These are phyloP conservation scores for Brienomyrus longianalis DNA, from an alignment of 2,113 vertebrate genomes.

Conservation along the genomic window DNA sequence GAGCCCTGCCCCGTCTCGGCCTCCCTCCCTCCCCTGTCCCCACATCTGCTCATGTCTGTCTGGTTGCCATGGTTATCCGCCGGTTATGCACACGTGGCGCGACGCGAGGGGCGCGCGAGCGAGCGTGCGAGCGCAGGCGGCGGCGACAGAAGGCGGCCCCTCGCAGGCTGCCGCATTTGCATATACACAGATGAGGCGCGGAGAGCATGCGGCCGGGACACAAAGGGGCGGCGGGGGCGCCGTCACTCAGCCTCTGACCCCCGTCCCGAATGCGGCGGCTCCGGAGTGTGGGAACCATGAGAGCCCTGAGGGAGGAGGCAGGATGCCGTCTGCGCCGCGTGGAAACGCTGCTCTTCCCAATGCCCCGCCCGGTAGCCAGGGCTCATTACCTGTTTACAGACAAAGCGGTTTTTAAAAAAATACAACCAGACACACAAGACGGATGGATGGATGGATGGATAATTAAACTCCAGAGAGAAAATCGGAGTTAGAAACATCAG, in stretches of 20 bases:
- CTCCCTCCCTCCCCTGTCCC: conserved; percentile 42
- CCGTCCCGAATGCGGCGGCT: background rate
- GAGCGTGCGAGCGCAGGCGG: background rate
- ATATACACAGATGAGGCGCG: conserved; percentile 64
- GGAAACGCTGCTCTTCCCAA: background rate
- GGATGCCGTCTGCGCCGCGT: conserved; percentile 49
- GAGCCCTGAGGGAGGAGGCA: conserved; percentile 44
- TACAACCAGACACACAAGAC: background rate
- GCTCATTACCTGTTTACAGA: background rate
- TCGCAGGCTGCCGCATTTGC: conserved; percentile 54
- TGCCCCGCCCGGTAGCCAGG: background rate
- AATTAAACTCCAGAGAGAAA: background rate
- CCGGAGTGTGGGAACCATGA: conserved; percentile 50
- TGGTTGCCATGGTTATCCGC: conserved; percentile 47
- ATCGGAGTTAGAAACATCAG: background rate
- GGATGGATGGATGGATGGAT: background rate
- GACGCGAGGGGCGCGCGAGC: conserved; percentile 34
- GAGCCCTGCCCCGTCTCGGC: conserved; percentile 34
- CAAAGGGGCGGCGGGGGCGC: conserved; percentile 40
- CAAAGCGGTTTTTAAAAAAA: background rate
- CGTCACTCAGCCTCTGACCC: conserved; percentile 20
- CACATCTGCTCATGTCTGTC: conserved; percentile 29
- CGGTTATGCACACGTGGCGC: conserved; percentile 26
- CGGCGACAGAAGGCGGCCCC: conserved; percentile 40
- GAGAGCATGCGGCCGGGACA: conserved; percentile 48